These are phyloP conservation scores for Varanus komodoensis DNA, from an alignment of 2,113 vertebrate genomes.

Conservation along the genomic window DNA sequence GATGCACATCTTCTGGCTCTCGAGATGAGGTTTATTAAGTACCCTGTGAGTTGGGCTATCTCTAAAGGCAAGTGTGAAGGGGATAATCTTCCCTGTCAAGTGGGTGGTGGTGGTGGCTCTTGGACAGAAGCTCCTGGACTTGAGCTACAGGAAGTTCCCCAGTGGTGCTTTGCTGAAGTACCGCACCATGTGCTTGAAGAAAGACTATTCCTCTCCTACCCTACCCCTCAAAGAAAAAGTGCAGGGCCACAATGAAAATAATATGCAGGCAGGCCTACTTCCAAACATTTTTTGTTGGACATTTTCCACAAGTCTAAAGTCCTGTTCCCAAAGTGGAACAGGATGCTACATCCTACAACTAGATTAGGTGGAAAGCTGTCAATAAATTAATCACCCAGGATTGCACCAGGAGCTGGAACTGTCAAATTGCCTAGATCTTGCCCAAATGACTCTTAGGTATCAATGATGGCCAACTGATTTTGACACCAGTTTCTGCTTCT, in stretches of 20 bases:
- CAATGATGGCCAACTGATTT: neutral
- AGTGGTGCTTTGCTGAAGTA: neutral
- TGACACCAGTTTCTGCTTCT: neutral
- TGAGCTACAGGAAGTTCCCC: constrained; percentile 10
- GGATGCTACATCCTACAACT: neutral
- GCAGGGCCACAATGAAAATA: neutral
- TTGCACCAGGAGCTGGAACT: neutral
- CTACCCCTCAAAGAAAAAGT: neutral
- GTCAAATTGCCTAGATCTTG: neutral
- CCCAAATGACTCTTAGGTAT: neutral
- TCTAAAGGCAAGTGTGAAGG: neutral
- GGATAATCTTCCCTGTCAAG: neutral
- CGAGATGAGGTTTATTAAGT: too few species aligned
- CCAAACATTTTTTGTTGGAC: neutral
- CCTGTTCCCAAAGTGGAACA: neutral
- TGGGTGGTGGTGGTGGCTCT: neutral
- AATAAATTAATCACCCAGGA: neutral
- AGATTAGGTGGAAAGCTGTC: too few species aligned
- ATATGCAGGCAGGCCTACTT: neutral
- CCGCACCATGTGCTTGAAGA: neutral
- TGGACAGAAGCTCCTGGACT: neutral
- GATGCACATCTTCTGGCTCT: too few species aligned
- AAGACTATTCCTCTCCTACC: neutral
- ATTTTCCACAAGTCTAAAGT: neutral
- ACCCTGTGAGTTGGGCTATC: neutral